Conservation (phyloP, 2,797 vertebrate species). For the Sebastes melanostomus region DNA sequence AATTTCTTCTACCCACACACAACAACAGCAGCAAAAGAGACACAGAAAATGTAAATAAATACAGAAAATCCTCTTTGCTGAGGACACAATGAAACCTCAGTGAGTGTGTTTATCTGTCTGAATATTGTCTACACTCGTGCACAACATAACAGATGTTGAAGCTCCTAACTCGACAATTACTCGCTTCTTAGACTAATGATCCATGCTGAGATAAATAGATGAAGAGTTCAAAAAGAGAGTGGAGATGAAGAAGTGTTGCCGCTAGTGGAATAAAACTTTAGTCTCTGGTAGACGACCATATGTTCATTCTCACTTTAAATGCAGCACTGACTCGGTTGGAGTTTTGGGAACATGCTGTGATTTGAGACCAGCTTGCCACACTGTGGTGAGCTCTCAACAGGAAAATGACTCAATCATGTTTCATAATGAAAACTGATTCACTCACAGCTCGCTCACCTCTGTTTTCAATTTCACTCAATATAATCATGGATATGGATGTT, state of each 20-base stretch:
- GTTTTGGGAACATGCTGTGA: constrained; percentile 7
- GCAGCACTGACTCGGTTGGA: constrained; percentile 27
- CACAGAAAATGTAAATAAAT: constrained; percentile 14
- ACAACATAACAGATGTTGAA: constrained; percentile 40
- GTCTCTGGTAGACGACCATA: constrained; percentile 38
- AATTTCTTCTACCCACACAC: neutral
- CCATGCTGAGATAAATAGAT: constrained; percentile 48
- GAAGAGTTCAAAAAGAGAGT: neutral
- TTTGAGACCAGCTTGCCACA: neutral
- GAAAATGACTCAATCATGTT: constrained; percentile 25
- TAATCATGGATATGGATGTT: constrained; percentile 30
- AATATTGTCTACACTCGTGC: neutral
- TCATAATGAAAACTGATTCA: constrained; percentile 34
- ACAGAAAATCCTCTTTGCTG: neutral
- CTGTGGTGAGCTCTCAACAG: neutral
- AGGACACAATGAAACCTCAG: neutral
- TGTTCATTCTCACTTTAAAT: constrained; percentile 33
- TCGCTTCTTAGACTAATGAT: constrained; percentile 49
- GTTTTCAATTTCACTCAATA: constrained; percentile 30
- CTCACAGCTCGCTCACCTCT: constrained; percentile 29
- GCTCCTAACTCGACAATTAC: constrained; percentile 36
- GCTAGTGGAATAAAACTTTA: constrained; percentile 18
- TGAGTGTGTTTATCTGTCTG: neutral
- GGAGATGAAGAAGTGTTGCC: constrained; percentile 20
- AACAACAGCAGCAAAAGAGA: neutral